phyloP scores from a whole-genome alignment of 2,888 invertebrate species.

The Pyralis farinalis region DNA sequence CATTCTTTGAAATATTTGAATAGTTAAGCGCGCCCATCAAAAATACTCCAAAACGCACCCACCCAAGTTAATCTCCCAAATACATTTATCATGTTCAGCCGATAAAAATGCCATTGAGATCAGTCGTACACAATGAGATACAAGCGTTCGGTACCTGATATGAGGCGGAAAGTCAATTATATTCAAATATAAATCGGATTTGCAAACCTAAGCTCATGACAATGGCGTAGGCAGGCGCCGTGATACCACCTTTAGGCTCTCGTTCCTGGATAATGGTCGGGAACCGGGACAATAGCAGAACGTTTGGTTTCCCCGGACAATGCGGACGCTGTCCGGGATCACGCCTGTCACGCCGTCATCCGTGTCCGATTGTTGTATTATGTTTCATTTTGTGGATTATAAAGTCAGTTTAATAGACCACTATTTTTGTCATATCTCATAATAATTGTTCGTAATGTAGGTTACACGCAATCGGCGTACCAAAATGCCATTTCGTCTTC shows the following conservation, averaged over 20 bases:
- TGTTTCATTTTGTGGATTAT: constrained; percentile 48
- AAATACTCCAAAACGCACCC: constrained; percentile 34
- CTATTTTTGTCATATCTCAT: not conserved
- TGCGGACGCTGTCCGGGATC: constrained; percentile 31
- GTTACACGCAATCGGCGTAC: too few species aligned
- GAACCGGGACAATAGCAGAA: constrained; percentile 29
- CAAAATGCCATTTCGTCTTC: too few species aligned
- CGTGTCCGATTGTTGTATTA: constrained; percentile 32
- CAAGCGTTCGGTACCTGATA: constrained; percentile 67
- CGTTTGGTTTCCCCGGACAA: constrained; percentile 30
- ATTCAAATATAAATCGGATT: constrained; percentile 81
- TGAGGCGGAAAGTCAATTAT: constrained; percentile 77
- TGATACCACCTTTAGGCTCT: constrained; percentile 37
- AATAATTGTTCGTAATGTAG: not conserved
- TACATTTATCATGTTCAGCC: constrained; percentile 76
- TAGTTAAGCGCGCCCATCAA: constrained; percentile 34
- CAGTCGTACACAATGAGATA: constrained; percentile 68
- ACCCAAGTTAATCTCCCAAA: constrained; percentile 71
- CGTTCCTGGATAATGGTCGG: constrained; percentile 42
- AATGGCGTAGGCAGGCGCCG: constrained; percentile 68
- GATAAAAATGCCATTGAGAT: constrained; percentile 78
- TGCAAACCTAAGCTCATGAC: constrained; percentile 74
- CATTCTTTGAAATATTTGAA: constrained; percentile 38
- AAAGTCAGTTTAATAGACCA: constrained; percentile 38
- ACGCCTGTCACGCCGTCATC: constrained; percentile 34